phyloP scores from a whole-genome alignment of 1,140 invertebrate genomes.

The Drosophila kanapiae region DNA sequence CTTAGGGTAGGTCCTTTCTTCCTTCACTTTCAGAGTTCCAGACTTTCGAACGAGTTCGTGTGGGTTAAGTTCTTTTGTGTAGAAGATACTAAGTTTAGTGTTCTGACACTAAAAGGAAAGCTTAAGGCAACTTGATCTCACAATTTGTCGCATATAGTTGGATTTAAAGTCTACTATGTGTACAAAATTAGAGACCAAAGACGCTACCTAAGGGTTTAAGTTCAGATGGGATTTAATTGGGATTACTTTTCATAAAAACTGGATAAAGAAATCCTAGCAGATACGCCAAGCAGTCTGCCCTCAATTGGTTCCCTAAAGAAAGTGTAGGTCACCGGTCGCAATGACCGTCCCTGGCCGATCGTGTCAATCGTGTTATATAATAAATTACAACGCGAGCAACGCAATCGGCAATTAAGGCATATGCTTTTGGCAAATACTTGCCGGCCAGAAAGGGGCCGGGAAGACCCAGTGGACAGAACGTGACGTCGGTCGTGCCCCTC shows the following conservation, averaged over 20 bases:
- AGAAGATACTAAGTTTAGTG: background rate
- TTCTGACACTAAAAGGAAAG: slow-evolving; percentile 8
- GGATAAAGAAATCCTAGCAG: too few species aligned
- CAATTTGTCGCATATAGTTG: too few species aligned
- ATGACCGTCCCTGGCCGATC: slow-evolving; percentile 63
- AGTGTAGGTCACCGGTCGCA: slow-evolving; percentile 39
- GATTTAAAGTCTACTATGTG: too few species aligned
- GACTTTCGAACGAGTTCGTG: background rate
- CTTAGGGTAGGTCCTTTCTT: background rate
- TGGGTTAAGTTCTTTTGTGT: background rate
- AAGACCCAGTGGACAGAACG: slow-evolving; percentile 63
- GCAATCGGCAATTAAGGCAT: slow-evolving; percentile 53
- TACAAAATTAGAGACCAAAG: too few species aligned
- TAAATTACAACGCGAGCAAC: slow-evolving; percentile 64
- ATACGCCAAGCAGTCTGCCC: background rate
- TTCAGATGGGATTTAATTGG: background rate
- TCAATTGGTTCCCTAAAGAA: background rate
- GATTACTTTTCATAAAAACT: background rate
- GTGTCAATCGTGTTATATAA: slow-evolving; percentile 63
- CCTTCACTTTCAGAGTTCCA: background rate
- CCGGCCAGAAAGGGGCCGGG: slow-evolving; percentile 54
- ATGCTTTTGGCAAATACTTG: slow-evolving; percentile 69
- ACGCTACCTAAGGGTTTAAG: too few species aligned
- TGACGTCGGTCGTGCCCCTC: slow-evolving; percentile 40
- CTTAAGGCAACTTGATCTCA: background rate